These are phyloP conservation scores for Chloropsis cyanopogon DNA, from an alignment of 2,113 vertebrate genomes.

Conservation along the genomic window DNA sequence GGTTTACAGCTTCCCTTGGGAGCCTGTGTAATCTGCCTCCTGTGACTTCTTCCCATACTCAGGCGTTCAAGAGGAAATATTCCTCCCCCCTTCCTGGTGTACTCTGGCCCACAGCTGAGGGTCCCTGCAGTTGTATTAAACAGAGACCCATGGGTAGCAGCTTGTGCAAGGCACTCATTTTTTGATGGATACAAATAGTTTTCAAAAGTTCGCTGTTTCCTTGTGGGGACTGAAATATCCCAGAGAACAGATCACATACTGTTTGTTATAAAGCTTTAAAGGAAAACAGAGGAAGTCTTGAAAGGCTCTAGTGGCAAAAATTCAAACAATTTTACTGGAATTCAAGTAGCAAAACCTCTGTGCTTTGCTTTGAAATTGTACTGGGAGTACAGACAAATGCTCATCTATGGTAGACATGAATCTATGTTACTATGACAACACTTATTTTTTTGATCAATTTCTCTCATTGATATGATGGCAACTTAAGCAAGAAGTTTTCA, in stretches of 20 bases:
- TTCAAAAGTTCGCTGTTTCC: neutral
- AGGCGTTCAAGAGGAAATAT: neutral
- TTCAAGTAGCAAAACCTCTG: neutral
- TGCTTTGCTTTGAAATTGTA: neutral
- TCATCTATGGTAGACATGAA: neutral
- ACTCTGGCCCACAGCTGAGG: neutral
- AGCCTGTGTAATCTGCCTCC: neutral
- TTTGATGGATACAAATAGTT: neutral
- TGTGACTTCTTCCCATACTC: neutral
- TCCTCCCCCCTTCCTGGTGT: rapidly evolving
- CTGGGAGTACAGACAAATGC: neutral
- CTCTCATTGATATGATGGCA: neutral
- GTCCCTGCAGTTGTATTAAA: neutral
- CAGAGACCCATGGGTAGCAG: rapidly evolving
- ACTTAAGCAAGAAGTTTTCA: neutral
- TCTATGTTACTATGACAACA: neutral
- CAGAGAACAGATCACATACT: neutral
- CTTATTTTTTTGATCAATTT: neutral
- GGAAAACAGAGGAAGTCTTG: neutral
- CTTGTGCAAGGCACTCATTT: neutral
- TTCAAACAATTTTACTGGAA: neutral
- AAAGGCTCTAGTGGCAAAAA: neutral
- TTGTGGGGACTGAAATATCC: neutral
- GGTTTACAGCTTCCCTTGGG: neutral
- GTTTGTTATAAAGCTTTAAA: neutral